Evolutionary conservation across 2,113 vertebrate species (phyloP).

Genomic region (Trematomus loennbergii): DNA sequence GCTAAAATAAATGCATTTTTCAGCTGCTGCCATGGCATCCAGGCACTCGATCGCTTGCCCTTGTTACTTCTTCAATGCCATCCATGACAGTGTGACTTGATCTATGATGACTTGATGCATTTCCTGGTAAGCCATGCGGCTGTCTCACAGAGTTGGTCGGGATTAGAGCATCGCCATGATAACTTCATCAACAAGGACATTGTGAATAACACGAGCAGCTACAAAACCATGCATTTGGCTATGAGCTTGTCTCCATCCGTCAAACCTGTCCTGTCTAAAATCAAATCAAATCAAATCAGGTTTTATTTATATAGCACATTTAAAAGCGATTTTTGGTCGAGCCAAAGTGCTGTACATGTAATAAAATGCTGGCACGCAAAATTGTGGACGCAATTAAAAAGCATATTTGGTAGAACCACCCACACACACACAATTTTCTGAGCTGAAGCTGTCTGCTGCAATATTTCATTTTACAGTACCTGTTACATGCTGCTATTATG

Average conservation of each 20-base stretch:
- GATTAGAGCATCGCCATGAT: slow-evolving; percentile 36
- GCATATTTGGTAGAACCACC: slow-evolving; percentile 42
- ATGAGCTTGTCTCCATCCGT: slow-evolving; percentile 50
- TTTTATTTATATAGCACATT: too few relatives aligned
- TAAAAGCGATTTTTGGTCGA: too few relatives aligned
- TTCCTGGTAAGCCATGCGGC: slow-evolving; percentile 15
- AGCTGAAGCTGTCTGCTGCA: slow-evolving; percentile 26
- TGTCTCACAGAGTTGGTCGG: background rate
- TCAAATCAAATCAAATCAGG: too few relatives aligned
- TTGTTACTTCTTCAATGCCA: slow-evolving; percentile 65
- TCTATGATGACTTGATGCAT: slow-evolving; percentile 64
- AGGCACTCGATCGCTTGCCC: slow-evolving; percentile 45
- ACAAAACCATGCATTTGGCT: slow-evolving; percentile 50
- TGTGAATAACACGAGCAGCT: slow-evolving; percentile 51
- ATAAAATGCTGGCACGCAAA: slow-evolving; percentile 45
- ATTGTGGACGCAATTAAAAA: slow-evolving; percentile 44
- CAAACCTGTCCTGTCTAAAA: slow-evolving; percentile 50
- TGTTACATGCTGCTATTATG: slow-evolving; percentile 21
- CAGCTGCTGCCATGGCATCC: slow-evolving; percentile 39
- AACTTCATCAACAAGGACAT: slow-evolving; percentile 45
- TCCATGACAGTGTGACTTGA: slow-evolving; percentile 54
- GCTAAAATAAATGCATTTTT: slow-evolving; percentile 73
- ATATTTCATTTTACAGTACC: slow-evolving; percentile 27
- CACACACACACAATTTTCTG: slow-evolving; percentile 30
- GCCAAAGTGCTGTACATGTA: too few relatives aligned